Evolutionary conservation across 2,888 invertebrate genomes (phyloP).

Genomic region (Pristionchus entomophagus): DNA sequence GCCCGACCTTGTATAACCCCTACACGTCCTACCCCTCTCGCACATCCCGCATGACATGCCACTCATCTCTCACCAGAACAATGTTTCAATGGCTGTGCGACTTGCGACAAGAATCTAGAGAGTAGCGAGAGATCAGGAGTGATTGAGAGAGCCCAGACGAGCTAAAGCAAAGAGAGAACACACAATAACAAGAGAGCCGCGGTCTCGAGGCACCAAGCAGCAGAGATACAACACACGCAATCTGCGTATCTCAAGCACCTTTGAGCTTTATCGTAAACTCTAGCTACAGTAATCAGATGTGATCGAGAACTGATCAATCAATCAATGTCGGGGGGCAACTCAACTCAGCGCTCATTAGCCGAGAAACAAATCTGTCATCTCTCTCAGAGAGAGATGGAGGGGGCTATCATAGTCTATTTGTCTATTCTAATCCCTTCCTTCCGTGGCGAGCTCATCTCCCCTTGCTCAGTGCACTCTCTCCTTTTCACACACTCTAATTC

Average conservation of each 20-base stretch:
- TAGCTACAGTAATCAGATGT: too few relatives aligned
- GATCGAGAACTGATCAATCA: too few relatives aligned
- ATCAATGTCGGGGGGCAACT: too few relatives aligned
- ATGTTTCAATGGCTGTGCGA: background rate
- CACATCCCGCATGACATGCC: conserved; percentile 32
- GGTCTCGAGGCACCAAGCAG: background rate
- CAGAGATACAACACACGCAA: too few relatives aligned
- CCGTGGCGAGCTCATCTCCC: too few relatives aligned
- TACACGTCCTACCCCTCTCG: background rate
- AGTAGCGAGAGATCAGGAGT: background rate
- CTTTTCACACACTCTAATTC: too few relatives aligned
- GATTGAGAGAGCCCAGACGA: background rate
- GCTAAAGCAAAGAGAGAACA: background rate
- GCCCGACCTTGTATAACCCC: too few relatives aligned
- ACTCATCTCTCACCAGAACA: conserved; percentile 26
- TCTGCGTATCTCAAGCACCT: conserved; percentile 4
- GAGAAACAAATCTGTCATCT: conserved; percentile 27
- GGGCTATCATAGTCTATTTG: conserved; percentile 40
- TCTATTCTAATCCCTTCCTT: conserved; percentile 10
- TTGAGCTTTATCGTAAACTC: background rate
- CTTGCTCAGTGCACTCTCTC: background rate
- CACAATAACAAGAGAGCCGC: background rate
- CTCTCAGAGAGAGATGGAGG: background rate
- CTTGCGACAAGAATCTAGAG: conserved; percentile 26
- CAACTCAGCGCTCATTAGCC: background rate